Evolutionary conservation across 2,113 vertebrate species (phyloP), one percentile per base, ranked within the genome.

Genomic region (Grallaria varia): DNA sequence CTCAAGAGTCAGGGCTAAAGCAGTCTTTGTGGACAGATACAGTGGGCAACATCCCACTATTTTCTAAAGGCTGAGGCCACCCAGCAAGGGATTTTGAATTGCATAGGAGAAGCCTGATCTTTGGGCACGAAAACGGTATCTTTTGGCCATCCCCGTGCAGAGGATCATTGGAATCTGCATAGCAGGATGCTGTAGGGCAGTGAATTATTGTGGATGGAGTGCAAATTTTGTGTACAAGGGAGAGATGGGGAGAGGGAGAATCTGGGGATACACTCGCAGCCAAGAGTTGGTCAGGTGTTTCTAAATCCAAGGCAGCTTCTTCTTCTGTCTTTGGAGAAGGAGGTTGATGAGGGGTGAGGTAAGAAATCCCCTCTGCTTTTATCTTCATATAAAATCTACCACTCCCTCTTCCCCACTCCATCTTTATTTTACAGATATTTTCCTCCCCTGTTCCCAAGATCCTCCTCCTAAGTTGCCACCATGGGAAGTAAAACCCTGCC

Each of bases 401-500:
- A 83, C 53, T 84, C 31, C 13, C 10, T 88, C 39, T 75, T 47
- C 6, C 33, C 23, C 30, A 3, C n/a, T 58, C 49, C 39, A 4
- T 39, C 55, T 88, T 92, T 93, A 59, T 94, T 95, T 89, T 96
- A 33, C 96, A 98, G 98, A 50, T 72, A 56, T 76, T 96, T 91
- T 95, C 81, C 89, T 76, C 42, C 52, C 63, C 58, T 64, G 49
- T 40, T 96, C 88, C 62, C 72, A 72, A 93, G 94, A 85, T 74
- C 87, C 79, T 96, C 84, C 68, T 85, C 79, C 96, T 52, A 62
- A 44, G 28, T 1, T 4, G 81, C 78, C 89, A 94, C 86, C 73
- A 99, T 99, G 99, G 99, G 99, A 97, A 99, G 99, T 97, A 99
- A 99, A 98, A 99, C 99, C 55, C 98, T 99, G 81, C 98, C 99